A percentile compares a stretch with the other conserved stretches of the same genome.
These are phyloP conservation scores for Yponomeuta plumbellus DNA, from an alignment of 2,888 invertebrate genomes.

Conservation along the genomic window DNA sequence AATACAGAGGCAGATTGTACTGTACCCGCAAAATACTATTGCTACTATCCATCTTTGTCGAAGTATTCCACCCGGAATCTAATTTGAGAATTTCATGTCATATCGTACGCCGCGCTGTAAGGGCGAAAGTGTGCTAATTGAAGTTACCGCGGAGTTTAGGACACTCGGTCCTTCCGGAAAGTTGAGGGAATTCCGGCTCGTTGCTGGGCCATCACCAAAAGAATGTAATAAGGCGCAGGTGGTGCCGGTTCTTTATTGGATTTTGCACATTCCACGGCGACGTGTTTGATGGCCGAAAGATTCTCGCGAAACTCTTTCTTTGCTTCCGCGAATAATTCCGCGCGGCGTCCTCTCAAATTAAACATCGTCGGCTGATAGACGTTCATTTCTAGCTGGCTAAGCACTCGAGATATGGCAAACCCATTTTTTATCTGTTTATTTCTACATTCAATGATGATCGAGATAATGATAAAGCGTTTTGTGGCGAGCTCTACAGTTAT, in stretches of 20 bases:
- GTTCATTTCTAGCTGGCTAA: no score
- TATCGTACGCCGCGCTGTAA: no score
- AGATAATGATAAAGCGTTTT: no score
- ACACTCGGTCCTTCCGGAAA: constrained; percentile 66
- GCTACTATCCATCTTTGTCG: no score
- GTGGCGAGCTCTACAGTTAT: no score
- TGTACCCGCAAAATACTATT: no score
- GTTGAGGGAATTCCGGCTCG: constrained; percentile 58
- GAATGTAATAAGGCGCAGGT: constrained; percentile 76
- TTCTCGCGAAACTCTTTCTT: constrained; percentile 67
- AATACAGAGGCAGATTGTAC: no score
- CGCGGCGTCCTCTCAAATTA: constrained; percentile 37
- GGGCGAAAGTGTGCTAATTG: constrained; percentile 51
- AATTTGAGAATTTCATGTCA: not conserved
- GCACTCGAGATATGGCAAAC: no score
- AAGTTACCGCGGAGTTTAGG: constrained; percentile 65
- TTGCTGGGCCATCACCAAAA: constrained; percentile 59
- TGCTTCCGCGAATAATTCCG: constrained; percentile 46
- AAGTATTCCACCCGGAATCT: constrained; percentile 32
- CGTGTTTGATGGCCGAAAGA: constrained; percentile 71
- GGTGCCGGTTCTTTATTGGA: constrained; percentile 71
- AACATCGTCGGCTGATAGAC: not conserved
- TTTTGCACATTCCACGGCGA: constrained; percentile 70
- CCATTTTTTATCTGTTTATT: no score
- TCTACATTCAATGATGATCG: no score